Evolutionary conservation across 2,113 vertebrate species (phyloP).

Genomic region (Bungarus multicinctus): DNA sequence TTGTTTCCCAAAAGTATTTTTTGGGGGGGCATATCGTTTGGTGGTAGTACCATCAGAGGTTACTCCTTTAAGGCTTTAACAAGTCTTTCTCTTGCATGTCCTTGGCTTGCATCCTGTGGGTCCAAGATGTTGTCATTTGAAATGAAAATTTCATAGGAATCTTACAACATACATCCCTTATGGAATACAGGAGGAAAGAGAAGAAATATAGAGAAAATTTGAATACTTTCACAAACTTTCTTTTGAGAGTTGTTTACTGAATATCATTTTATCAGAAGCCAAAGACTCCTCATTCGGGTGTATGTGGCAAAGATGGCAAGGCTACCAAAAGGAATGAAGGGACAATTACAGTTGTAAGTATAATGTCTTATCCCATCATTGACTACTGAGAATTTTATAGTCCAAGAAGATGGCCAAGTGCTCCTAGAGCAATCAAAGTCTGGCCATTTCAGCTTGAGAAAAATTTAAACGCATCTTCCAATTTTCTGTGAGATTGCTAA

Average conservation of each 20-base stretch:
- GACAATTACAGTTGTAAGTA: background rate
- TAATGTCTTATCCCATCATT: background rate
- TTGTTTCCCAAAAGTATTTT: background rate
- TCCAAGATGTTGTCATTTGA: background rate
- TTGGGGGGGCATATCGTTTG: background rate
- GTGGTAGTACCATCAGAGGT: background rate
- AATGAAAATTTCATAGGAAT: background rate
- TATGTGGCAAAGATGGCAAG: background rate
- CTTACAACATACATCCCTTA: background rate
- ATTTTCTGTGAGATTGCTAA: slow-evolving; percentile 62
- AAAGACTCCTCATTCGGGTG: background rate
- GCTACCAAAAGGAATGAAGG: background rate
- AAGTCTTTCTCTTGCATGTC: background rate
- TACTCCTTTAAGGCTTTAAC: background rate
- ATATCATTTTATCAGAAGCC: background rate
- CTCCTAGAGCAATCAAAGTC: rapidly evolving
- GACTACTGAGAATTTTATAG: rapidly evolving
- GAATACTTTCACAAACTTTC: background rate
- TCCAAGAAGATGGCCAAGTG: background rate
- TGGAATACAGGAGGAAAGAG: background rate
- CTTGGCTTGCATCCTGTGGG: background rate
- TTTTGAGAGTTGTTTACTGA: background rate
- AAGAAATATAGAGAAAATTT: background rate
- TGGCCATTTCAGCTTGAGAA: rapidly evolving
- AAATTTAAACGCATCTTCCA: background rate